Evolutionary conservation across 2,888 invertebrate species (phyloP), one percentile per base, ranked within the genome.

Genomic region (Callyntrura guangdongensis): DNA sequence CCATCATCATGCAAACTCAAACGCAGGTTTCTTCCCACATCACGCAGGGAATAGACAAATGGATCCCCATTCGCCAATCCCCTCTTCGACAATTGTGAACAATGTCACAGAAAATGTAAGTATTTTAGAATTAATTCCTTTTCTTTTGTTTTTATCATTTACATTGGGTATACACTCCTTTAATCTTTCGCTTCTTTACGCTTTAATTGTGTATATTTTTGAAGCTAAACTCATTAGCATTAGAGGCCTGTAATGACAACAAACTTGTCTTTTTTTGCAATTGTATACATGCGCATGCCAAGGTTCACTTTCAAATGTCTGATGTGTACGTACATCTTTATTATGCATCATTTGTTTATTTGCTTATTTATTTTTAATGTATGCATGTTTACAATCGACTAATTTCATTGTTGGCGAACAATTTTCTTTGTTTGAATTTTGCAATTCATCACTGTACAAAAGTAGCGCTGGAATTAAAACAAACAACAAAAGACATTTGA

Each of bases 21-120:
- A 64, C 69, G 20, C 45, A 27, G 92, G 91, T 81, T 94, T 93
- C 74, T 92, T 92, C 74, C 93, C 93, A n/a, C 94, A 91, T 25
- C 93, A 92, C 94, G 86, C 83, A 20, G 22, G 11, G 9, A 56
- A 22, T 45, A 69, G 69, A 45, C 69, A 72, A 72, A 59, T 69
- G 12, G 59, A 82, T 20, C 87, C 79, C 8, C 88, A 88, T 83
- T 88, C 88, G n/a, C 88, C 88, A 6, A 82, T 83, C 49, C 82
- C 88, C 36, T n/a, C 88, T 2, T 82, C 81, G 14, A 25, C 72
- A 36, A 56, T 88, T 14, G 22, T 67, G 67, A 74, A 56, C 36
- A 87, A 81, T 81, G 74, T 69, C 25, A 45, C 72, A 17, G 88
- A 88, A 83, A 88, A 88, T 74, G 88, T 88, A 67, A 82, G 86